phyloP scores from a whole-genome alignment of 2,113 vertebrate species.

The Alouatta palliata region DNA sequence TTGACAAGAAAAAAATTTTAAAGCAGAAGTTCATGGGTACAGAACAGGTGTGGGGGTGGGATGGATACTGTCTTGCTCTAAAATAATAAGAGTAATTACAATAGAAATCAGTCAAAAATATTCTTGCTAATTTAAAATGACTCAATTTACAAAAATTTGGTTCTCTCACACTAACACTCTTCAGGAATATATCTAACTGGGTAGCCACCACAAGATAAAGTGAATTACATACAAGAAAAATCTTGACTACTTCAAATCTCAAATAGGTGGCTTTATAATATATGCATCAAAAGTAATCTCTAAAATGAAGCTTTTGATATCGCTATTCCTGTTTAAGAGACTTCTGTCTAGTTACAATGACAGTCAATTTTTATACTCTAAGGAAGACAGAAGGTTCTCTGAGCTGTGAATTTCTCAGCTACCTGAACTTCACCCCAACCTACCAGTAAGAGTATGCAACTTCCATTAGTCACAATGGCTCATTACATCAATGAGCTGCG shows the following conservation, averaged over 20 bases:
- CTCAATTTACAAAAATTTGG: background rate
- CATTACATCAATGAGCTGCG: background rate
- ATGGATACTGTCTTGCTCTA: background rate
- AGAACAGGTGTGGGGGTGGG: background rate
- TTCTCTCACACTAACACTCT: background rate
- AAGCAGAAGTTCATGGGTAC: background rate
- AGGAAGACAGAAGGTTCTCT: background rate
- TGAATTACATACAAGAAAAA: background rate
- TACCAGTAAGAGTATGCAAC: background rate
- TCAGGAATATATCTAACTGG: background rate
- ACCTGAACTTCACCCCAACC: background rate
- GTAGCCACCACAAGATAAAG: background rate
- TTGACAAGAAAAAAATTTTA: background rate
- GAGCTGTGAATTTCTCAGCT: background rate
- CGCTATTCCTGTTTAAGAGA: background rate
- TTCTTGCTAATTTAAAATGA: background rate
- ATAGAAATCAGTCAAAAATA: background rate
- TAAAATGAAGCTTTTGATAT: background rate
- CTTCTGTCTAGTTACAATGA: background rate
- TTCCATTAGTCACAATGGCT: background rate
- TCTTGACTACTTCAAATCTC: background rate
- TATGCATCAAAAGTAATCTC: background rate
- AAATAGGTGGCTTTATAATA: background rate
- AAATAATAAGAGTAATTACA: background rate
- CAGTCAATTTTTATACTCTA: background rate